These are phyloP conservation scores for Calephelis virginiensis DNA, from an alignment of 1,140 invertebrate genomes.

Conservation along the genomic window DNA sequence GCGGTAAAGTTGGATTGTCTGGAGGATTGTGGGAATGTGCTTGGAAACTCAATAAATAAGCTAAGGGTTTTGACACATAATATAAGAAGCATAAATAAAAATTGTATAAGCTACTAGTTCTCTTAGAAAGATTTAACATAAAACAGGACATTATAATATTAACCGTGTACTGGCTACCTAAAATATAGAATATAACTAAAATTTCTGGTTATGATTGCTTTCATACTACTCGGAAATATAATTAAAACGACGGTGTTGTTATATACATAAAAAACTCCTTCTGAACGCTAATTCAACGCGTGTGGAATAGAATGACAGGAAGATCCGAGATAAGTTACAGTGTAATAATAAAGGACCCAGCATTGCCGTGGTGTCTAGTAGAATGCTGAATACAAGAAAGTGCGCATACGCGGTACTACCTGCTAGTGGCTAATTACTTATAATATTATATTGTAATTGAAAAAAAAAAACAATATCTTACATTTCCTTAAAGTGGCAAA, in stretches of 20 bases:
- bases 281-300: too few relatives aligned
- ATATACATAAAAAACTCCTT: slow-evolving; percentile 5
- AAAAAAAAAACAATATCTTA: too few relatives aligned
- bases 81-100: neutral
- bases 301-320: too few relatives aligned
- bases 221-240: neutral
- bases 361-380: too few relatives aligned
- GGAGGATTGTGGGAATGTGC: neutral
- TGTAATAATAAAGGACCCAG: too few relatives aligned
- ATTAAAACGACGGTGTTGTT: neutral
- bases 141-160: neutral
- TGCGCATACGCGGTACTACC: too few relatives aligned
- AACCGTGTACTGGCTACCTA: neutral
- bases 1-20: neutral
- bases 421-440: too few relatives aligned
- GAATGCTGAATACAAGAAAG: too few relatives aligned
- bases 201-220: neutral
- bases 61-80: neutral
- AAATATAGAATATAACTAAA: neutral
- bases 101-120: neutral
- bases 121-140: neutral
- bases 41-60: neutral
- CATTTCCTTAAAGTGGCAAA: too few relatives aligned
- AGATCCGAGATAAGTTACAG: too few relatives aligned
- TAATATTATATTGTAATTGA: too few relatives aligned